A percentile compares a stretch with the other conserved stretches of the same genome.
phyloP scores from a whole-genome alignment of 2,113 vertebrate species.

The Todiramphus saurophagus region DNA sequence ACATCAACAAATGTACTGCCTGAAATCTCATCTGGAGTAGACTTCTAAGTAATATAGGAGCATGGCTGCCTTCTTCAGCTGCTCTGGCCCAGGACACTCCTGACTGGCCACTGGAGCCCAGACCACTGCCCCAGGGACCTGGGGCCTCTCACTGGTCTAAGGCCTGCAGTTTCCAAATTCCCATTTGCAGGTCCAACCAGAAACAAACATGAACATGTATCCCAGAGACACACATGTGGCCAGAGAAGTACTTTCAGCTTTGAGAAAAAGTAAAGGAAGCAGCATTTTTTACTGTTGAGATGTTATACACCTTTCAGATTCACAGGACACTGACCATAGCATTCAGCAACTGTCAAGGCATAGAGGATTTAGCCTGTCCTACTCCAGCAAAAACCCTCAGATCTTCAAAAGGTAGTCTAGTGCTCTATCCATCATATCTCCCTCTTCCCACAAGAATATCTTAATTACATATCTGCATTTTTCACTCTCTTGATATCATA shows the following conservation, averaged over 20 bases:
- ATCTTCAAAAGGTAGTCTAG: background rate
- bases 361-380: background rate
- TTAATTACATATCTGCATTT: background rate
- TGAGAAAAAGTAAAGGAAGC: background rate
- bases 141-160: background rate
- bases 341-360: background rate
- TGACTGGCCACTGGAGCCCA: background rate
- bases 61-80: background rate
- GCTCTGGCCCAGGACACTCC: background rate
- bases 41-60: background rate
- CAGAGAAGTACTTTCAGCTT: background rate
- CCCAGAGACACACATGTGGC: background rate
- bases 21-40: background rate
- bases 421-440: background rate
- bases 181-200: background rate
- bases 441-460: background rate
- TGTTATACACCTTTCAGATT: background rate
- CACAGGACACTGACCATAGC: background rate
- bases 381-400: background rate
- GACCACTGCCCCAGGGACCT: rapidly evolving
- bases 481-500: background rate
- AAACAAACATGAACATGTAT: background rate
- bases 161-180: rapidly evolving
- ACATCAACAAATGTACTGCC: background rate
- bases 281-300: background rate